Percentiles rank a stretch among this genome's conserved stretches.
Evolutionary conservation across 2,888 invertebrate genomes (phyloP).

Genomic region (Lagria hirta): DNA sequence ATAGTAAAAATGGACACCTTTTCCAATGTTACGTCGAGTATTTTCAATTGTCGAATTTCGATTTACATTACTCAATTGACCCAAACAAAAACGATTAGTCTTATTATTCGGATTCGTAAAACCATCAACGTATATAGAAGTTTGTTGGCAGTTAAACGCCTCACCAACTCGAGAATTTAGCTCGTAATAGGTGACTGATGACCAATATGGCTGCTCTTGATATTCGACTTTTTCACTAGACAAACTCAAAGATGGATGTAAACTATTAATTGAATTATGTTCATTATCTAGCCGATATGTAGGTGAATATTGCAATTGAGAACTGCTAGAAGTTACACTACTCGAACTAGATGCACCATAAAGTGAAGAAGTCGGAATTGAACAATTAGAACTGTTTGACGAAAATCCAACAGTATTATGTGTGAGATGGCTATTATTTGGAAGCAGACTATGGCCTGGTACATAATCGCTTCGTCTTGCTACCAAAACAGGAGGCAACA

Average conservation of each 20-base stretch:
- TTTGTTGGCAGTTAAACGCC: slow-evolving; percentile 89
- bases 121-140: slow-evolving; percentile 94
- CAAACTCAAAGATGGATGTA: slow-evolving; percentile 48
- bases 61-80: slow-evolving; percentile 97
- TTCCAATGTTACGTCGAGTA: slow-evolving; percentile 96
- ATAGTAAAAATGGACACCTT: slow-evolving; percentile 62
- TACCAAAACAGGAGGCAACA: slow-evolving; percentile 95
- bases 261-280: slow-evolving; percentile 61
- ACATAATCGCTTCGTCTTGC: slow-evolving; percentile 96
- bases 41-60: slow-evolving; percentile 98
- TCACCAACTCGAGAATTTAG: slow-evolving; percentile 97
- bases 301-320: slow-evolving; percentile 79
- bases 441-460: slow-evolving; percentile 84
- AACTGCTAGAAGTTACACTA: slow-evolving; percentile 59
- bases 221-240: slow-evolving; percentile 88
- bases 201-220: slow-evolving; percentile 96
- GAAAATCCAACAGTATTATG: slow-evolving; percentile 92
- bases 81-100: slow-evolving; percentile 94
- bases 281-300: slow-evolving; percentile 92
- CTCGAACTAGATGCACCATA: slow-evolving; percentile 67
- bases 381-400: slow-evolving; percentile 72
- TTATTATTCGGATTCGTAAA: slow-evolving; percentile 98
- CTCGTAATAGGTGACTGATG: slow-evolving; percentile 98
- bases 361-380: slow-evolving; percentile 63
- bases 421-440: slow-evolving; percentile 87